phyloP scores from a whole-genome alignment of 2,113 vertebrate species.

The Agelaius phoeniceus region DNA sequence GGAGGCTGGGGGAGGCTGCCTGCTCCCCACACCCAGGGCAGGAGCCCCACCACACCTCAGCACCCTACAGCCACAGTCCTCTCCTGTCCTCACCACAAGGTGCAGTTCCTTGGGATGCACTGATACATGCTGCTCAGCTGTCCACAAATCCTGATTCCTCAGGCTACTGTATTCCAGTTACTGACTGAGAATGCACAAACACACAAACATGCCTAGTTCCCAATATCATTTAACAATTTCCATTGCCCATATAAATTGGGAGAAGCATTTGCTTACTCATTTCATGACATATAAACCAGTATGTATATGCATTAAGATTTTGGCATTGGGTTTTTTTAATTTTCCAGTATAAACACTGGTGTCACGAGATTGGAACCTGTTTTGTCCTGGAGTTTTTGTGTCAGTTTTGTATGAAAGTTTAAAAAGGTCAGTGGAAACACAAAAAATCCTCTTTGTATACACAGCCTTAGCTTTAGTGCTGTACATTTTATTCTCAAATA shows the following conservation, averaged over 20 bases:
- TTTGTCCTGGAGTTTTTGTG: background rate
- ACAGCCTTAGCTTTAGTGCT: background rate
- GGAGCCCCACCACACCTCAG: background rate
- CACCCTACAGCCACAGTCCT: accelerated
- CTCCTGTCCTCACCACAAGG: background rate
- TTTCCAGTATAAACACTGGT: background rate
- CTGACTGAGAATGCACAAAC: background rate
- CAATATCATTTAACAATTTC: background rate
- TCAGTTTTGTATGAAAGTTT: background rate
- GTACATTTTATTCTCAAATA: background rate
- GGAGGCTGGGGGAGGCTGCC: background rate
- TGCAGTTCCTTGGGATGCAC: accelerated
- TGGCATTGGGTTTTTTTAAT: background rate
- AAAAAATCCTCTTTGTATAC: background rate
- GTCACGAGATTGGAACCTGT: background rate
- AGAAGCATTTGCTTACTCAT: background rate
- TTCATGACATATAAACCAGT: background rate
- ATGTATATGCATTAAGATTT: background rate
- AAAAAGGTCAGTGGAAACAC: background rate
- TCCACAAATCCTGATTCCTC: background rate
- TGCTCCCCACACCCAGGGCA: too few relatives aligned
- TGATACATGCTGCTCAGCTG: accelerated
- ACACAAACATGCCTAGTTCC: background rate
- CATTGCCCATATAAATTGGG: background rate
- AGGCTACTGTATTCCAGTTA: accelerated